These are phyloP conservation scores for Phortica variegata DNA, from an alignment of 1,140 invertebrate genomes.

Conservation along the genomic window DNA sequence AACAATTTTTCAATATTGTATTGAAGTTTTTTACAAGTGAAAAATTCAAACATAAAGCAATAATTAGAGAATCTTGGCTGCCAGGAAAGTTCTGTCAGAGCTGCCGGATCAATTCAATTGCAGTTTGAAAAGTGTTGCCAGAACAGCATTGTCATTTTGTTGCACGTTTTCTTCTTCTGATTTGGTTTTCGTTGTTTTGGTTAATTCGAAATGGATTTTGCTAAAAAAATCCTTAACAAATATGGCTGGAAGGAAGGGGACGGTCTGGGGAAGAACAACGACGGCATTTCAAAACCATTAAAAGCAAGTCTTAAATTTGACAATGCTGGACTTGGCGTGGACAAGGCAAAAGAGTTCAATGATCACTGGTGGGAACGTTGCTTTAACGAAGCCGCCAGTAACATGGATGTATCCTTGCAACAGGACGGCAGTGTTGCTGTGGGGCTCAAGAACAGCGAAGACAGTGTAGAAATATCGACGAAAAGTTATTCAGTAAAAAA, in stretches of 20 bases:
- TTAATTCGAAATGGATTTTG: constrained; percentile 61
- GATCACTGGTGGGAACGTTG: constrained; percentile 80
- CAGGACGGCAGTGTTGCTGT: constrained; percentile 45
- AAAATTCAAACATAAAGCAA: too few species aligned
- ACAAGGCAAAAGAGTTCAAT: constrained; percentile 68
- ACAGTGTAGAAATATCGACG: constrained; percentile 59
- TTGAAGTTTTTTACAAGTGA: too few species aligned
- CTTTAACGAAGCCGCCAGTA: constrained; percentile 72
- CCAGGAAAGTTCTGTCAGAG: too few species aligned
- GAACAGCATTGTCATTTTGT: background rate
- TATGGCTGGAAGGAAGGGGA: constrained; percentile 74
- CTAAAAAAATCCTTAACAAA: constrained; percentile 63
- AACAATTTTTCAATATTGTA: constrained; percentile 1
- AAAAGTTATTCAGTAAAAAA: constrained; percentile 58
- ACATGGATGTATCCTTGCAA: constrained; percentile 60
- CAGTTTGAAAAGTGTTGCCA: constrained; percentile 1
- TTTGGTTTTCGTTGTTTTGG: constrained; percentile 7
- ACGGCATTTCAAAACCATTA: constrained; percentile 71
- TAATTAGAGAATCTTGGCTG: too few species aligned
- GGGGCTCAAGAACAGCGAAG: constrained; percentile 47
- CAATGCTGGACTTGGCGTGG: constrained; percentile 74
- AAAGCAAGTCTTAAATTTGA: constrained; percentile 79
- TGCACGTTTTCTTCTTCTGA: constrained; percentile 1
- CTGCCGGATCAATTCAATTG: too few species aligned
- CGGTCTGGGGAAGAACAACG: constrained; percentile 75